Percentiles rank a stretch among this genome's conserved stretches.
These are phyloP conservation scores for Phasianus colchicus DNA, from an alignment of 2,113 vertebrate genomes.

Conservation along the genomic window DNA sequence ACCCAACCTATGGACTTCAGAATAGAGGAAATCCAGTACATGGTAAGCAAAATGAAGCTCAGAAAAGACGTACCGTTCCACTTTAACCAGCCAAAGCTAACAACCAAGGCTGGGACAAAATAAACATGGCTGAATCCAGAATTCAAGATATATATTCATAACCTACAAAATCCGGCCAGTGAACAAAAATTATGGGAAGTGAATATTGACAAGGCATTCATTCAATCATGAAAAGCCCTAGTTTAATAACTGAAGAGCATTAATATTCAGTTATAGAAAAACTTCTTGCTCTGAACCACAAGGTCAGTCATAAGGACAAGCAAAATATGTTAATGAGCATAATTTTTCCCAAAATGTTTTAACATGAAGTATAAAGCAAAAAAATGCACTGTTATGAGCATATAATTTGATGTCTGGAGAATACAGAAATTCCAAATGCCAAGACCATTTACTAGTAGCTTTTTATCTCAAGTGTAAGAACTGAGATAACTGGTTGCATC, in stretches of 20 bases:
- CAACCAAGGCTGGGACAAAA: background rate
- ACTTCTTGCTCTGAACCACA: background rate
- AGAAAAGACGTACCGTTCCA: background rate
- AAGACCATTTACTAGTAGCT: background rate
- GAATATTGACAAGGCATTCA: background rate
- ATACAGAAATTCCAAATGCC: background rate
- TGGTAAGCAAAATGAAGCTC: background rate
- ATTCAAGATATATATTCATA: background rate
- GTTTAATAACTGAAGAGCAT: background rate
- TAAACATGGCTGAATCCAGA: background rate
- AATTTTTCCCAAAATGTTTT: background rate
- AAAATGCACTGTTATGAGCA: background rate
- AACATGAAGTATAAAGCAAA: background rate
- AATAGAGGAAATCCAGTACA: background rate
- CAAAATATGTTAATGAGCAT: background rate
- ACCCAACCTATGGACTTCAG: background rate
- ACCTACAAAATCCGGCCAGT: background rate
- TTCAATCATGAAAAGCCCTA: background rate
- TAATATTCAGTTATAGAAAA: background rate
- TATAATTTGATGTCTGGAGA: background rate
- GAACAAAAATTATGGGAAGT: background rate
- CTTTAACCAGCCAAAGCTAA: slow-evolving; percentile 3
- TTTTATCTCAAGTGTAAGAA: background rate
- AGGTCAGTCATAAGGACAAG: background rate
- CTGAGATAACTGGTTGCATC: background rate